phyloP scores from a whole-genome alignment of 2,888 invertebrate genomes.

The Scaptomyza polygonia region DNA sequence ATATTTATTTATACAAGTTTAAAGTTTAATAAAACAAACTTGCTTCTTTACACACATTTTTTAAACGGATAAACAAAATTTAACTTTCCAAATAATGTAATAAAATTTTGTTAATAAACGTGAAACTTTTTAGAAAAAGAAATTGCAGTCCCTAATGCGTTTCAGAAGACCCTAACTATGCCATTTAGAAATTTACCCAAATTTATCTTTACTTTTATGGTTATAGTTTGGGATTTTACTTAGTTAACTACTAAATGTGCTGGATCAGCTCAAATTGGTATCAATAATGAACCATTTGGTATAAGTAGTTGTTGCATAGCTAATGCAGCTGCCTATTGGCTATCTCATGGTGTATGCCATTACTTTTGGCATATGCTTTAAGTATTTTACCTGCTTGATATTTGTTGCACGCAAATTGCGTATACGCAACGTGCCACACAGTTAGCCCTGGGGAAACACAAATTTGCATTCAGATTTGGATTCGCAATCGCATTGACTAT shows the following conservation, averaged over 20 bases:
- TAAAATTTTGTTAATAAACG: too few relatives aligned
- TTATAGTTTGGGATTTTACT: conserved; percentile 1
- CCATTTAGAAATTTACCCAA: background rate
- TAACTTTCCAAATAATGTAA: too few relatives aligned
- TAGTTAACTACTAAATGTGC: conserved; percentile 7
- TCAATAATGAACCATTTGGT: background rate
- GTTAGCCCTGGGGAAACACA: conserved; percentile 29
- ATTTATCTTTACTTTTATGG: conserved; percentile 3
- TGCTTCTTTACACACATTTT: too few relatives aligned
- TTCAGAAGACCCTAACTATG: background rate
- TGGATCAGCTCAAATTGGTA: background rate
- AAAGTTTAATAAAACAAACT: background rate
- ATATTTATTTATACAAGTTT: too few relatives aligned
- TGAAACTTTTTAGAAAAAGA: too few relatives aligned
- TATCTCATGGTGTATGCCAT: conserved; percentile 14
- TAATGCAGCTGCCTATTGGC: conserved; percentile 14
- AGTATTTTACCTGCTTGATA: conserved; percentile 34
- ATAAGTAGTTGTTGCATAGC: conserved; percentile 11
- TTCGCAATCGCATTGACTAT: conserved; percentile 36
- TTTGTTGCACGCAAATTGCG: conserved; percentile 46
- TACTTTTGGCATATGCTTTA: conserved; percentile 27
- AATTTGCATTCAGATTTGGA: conserved; percentile 35
- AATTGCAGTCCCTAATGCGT: background rate
- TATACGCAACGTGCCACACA: conserved; percentile 42
- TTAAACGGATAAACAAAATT: too few relatives aligned